Evolutionary conservation across 2,888 invertebrate genomes (phyloP), one percentile per base, ranked within the genome.

Genomic region (Melipona beecheii): DNA sequence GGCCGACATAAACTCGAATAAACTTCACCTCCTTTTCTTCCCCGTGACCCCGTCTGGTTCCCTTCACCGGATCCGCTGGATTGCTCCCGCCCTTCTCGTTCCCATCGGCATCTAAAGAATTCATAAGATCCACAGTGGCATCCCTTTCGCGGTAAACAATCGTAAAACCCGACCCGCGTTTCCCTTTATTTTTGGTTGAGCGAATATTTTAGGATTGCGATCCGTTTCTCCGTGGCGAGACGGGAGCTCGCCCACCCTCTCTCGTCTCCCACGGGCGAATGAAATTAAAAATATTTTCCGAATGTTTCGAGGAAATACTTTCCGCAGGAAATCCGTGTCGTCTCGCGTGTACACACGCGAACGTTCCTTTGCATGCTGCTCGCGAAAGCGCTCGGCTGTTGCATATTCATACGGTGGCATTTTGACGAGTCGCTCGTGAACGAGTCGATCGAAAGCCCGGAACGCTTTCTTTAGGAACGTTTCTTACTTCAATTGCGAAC

Each of bases 51-150:
- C 27, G 27, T 27, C 27, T 27, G 27, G 52, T 60, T 49, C 62
- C 50, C 56, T 56, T 50, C 58, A 31, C 36, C 73, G 4, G n/a
- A 65, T n/a, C 75, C 60, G n/a, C 36, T 79, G 79, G 87, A 88
- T 88, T 85, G 83, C 89, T 75, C 73, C 75, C 71, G 73, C 77
- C 83, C 78, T 80, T 65, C 66, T 79, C 76, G 71, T 84, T 86
- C 75, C 84, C 85, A 90, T 86, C 73, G 85, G 86, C 83, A 84
- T 88, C 87, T 86, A 77, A 89, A 90, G 90, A 91, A 91, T 91
- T 89, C 88, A 91, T 91, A 91, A 91, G 86, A 90, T 87, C 79
- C 86, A 65, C 72, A 49, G 76, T 86, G 84, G 89, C 86, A 89
- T 88, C 81, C 84, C 78, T 83, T 78, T 83, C 70, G 80, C 84